Evolutionary conservation across 2,888 invertebrate species (phyloP).

Genomic region (Drosophila anomelani): DNA sequence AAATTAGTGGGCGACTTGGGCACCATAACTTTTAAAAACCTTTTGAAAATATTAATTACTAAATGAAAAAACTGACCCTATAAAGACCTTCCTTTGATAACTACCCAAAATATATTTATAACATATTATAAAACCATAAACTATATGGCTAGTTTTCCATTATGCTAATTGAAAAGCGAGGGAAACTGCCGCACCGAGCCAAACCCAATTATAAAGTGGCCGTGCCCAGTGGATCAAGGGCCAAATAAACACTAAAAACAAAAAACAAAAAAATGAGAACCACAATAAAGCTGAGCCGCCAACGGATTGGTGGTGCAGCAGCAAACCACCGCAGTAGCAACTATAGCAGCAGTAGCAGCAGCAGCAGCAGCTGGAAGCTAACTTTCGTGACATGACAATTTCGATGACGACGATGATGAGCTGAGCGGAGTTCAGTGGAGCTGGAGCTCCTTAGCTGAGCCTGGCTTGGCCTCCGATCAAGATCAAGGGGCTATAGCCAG

Average conservation of each 20-base stretch:
- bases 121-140: conserved; percentile 39
- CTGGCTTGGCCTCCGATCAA: conserved; percentile 26
- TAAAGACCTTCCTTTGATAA: background rate
- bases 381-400: conserved; percentile 81
- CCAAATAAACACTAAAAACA: conserved; percentile 43
- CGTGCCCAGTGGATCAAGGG: conserved; percentile 58
- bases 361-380: conserved; percentile 69
- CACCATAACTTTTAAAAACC: background rate
- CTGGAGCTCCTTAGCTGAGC: conserved; percentile 23
- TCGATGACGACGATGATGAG: conserved; percentile 76
- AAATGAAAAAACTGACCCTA: background rate
- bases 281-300: conserved; percentile 70
- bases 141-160: conserved; percentile 24
- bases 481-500: conserved; percentile 43
- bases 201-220: conserved; percentile 59
- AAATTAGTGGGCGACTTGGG: background rate
- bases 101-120: conserved; percentile 8
- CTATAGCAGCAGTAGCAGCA: conserved; percentile 21
- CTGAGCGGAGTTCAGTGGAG: conserved; percentile 23
- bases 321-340: conserved; percentile 36
- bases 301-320: conserved; percentile 36
- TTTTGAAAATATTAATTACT: background rate
- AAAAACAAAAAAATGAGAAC: conserved; percentile 43
- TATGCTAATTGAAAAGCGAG: conserved; percentile 32
- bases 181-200: conserved; percentile 37